phyloP scores from a whole-genome alignment of 2,113 vertebrate species.

The Elanus axillaris region DNA sequence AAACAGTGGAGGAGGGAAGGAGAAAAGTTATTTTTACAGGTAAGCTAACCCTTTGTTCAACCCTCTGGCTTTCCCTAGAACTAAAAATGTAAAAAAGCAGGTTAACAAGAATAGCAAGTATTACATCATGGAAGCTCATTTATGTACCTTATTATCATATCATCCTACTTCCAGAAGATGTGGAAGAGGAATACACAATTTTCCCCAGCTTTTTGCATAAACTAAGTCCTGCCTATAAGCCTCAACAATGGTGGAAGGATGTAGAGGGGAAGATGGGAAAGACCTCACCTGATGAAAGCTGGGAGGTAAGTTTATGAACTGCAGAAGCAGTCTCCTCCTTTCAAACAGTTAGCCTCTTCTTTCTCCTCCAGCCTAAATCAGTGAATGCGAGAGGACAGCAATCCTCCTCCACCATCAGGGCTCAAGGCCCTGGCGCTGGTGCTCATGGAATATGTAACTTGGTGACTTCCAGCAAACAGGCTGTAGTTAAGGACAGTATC shows the following conservation, averaged over 20 bases:
- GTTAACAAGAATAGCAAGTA: background rate
- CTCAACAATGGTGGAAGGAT: background rate
- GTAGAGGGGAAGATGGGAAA: background rate
- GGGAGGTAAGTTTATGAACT: background rate
- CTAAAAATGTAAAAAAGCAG: background rate
- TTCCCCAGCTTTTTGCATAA: background rate
- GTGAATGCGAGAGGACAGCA: background rate
- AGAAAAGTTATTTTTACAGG: constrained; percentile 19
- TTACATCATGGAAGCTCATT: constrained; percentile 46
- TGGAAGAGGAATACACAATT: background rate
- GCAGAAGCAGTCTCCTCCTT: background rate
- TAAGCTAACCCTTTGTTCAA: background rate
- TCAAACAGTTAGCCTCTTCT: background rate
- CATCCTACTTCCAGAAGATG: background rate
- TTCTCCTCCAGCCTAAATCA: background rate
- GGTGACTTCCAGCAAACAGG: background rate
- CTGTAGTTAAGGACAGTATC: background rate
- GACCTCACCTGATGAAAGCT: background rate
- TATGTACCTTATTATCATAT: constrained; percentile 14
- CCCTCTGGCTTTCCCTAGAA: background rate
- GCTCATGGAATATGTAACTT: background rate
- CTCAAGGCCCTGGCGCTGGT: background rate
- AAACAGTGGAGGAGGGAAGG: constrained; percentile 10
- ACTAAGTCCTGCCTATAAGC: background rate
- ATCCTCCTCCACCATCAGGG: background rate